Evolutionary conservation across 2,797 vertebrate genomes (phyloP).

Genomic region (Alectoris magna): DNA sequence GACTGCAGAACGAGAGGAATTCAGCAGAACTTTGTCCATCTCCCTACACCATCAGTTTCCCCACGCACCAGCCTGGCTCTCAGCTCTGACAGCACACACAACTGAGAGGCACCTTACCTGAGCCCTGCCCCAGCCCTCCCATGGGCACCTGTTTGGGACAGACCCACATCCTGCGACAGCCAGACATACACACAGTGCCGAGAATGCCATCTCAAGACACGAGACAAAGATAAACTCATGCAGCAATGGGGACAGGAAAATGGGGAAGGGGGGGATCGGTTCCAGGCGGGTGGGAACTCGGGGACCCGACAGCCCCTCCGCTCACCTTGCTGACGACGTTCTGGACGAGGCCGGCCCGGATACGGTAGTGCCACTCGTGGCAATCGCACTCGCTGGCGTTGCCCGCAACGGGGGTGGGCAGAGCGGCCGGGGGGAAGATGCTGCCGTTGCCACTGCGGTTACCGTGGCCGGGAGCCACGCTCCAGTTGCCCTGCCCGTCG

Average conservation of each 20-base stretch:
- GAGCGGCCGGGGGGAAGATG: constrained; percentile 59
- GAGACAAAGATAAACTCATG: neutral
- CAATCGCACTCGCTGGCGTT: constrained; percentile 83
- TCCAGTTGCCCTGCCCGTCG: constrained; percentile 74
- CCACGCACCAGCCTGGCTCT: rapidly evolving
- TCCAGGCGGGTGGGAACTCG: rapidly evolving
- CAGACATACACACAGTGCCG: neutral
- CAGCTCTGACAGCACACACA: rapidly evolving
- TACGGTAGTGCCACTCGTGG: constrained; percentile 85
- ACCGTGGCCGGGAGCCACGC: constrained; percentile 48
- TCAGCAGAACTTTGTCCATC: neutral
- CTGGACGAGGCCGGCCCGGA: constrained; percentile 88
- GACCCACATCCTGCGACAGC: rapidly evolving
- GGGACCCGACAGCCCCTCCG: neutral
- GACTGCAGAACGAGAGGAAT: neutral
- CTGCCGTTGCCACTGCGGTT: constrained; percentile 62
- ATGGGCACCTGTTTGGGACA: neutral
- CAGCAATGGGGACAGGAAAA: neutral
- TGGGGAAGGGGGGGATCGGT: rapidly evolving
- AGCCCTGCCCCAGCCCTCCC: neutral
- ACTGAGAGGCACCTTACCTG: too few relatives aligned
- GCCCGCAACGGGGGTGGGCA: constrained; percentile 51
- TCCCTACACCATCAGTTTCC: neutral
- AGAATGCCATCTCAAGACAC: neutral
- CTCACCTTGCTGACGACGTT: constrained; percentile 96